Evolutionary conservation across 30 jellyfish, hydroid and myxozoan genomes (phyloP), one percentile per base, ranked within the genome.

Genomic region (Phacellophora camtschatica): DNA sequence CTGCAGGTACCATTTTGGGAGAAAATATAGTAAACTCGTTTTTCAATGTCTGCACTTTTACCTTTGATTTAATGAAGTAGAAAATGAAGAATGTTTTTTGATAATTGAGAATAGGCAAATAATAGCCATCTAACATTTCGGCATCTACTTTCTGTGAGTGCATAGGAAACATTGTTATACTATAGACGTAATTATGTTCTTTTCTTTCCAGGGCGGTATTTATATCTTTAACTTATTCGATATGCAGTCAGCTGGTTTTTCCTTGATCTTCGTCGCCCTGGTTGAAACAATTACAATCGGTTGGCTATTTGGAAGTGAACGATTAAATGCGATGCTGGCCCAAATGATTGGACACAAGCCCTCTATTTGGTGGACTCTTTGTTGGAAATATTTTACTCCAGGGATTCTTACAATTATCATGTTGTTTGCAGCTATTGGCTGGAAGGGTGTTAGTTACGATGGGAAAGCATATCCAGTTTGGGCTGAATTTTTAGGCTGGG

Each of bases 351-450:
- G 98, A n/a, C 45, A 83, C 35, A 48, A 48, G 57, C 98, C 98
- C 18, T 77, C 90, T 22, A 11, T 70, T 3, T 90, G 98, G 96
- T 90, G 98, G 98, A 79, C 89, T 66, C 58, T 90, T 11, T 90
- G 98, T 48, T 90, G 98, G 98, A 82, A 78, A 54, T 84, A 70
- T 42, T 54, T 90, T n/a, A 77, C 98, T 0, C 98, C 98, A 1
- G 85, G 66, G 12, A 67, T 90, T 4, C 66, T 87, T 18, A 43
- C 42, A 28, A 76, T 76, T 77, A 83, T 87, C 37, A 20, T 81
- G 1, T 48, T 58, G n/a, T 87, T 71, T 31, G 87, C 85, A 10
- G 82, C 67, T 1, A 31, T 87, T 39, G 87, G 85, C 3, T 87
- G 96, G 96, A 41, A 58, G 29, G 97, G 97, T 31, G 63, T 89